Conservation (phyloP, 30 jellyfish, hydroid and myxozoan species). For the Chrysaora quinquecirrha region DNA sequence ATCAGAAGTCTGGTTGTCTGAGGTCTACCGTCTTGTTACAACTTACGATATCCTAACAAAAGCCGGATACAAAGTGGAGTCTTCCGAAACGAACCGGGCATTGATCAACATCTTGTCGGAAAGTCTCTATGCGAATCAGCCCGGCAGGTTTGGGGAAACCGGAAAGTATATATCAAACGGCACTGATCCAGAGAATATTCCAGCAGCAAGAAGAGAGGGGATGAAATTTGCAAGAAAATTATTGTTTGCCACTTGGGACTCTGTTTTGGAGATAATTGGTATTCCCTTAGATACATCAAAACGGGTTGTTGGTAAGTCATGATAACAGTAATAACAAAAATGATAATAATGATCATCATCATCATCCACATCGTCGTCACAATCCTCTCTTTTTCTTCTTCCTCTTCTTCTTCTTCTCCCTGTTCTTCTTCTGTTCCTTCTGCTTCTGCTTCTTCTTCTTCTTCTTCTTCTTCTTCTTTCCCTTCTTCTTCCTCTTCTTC, state of each 20-base stretch:
- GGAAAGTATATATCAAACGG: slow-evolving; percentile 34
- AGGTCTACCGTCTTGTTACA: slow-evolving; percentile 91
- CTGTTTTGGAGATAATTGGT: slow-evolving; percentile 84
- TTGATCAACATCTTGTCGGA: slow-evolving; percentile 83
- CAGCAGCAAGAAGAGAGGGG: slow-evolving; percentile 89
- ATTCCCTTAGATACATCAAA: slow-evolving; percentile 90
- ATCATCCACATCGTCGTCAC: no score
- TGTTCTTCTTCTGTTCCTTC: no score
- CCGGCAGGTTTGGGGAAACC: slow-evolving; percentile 40
- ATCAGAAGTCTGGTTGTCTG: slow-evolving; percentile 90
- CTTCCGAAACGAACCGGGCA: slow-evolving; percentile 91
- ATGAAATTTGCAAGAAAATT: slow-evolving; percentile 83
- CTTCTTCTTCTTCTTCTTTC: no score
- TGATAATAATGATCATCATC: no score
- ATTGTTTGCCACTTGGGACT: slow-evolving; percentile 93
- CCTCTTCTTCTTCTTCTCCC: no score
- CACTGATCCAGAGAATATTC: slow-evolving; percentile 12
- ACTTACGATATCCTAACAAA: slow-evolving; percentile 93
- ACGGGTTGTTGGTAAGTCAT: slow-evolving; percentile 66
- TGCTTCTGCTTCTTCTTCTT: no score
- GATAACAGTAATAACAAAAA: no score
- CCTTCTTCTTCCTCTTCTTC: no score
- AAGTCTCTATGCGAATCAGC: slow-evolving; percentile 62
- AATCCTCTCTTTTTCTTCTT: no score
- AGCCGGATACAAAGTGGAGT: slow-evolving; percentile 90